phyloP scores from a whole-genome alignment of 2,113 vertebrate genomes.

The Mastomys coucha region DNA sequence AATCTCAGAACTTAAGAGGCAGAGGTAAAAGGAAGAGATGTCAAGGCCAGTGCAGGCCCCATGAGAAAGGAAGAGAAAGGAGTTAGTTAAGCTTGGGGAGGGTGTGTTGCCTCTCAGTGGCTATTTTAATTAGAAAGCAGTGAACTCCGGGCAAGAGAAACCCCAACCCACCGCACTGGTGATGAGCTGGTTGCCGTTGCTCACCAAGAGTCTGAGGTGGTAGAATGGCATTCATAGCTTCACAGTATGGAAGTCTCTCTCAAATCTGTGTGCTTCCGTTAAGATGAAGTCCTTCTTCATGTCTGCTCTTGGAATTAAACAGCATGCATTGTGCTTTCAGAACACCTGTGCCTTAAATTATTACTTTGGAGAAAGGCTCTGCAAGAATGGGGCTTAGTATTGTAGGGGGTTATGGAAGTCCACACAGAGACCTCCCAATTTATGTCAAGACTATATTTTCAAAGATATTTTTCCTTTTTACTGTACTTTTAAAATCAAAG shows the following conservation, averaged over 20 bases:
- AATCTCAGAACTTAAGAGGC: not conserved
- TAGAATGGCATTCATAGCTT: not conserved
- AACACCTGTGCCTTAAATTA: constrained; percentile 91
- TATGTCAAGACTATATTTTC: constrained; percentile 99
- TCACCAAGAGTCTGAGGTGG: not conserved
- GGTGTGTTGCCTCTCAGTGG: constrained; percentile 24
- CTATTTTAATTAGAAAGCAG: constrained; percentile 42
- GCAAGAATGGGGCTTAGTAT: constrained; percentile 98
- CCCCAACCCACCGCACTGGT: not conserved
- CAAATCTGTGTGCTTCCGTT: constrained; percentile 77
- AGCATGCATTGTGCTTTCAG: constrained; percentile 90
- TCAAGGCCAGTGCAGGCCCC: not conserved
- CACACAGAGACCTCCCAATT: constrained; percentile 98
- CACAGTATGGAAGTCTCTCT: constrained; percentile 75
- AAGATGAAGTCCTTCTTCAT: constrained; percentile 70
- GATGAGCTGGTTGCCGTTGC: not conserved
- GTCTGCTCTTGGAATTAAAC: constrained; percentile 82
- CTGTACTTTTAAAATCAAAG: constrained; percentile 62
- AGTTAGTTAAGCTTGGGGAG: not conserved
- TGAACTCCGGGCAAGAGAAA: constrained; percentile 12
- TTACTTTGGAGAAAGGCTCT: constrained; percentile 96
- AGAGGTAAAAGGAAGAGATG: not conserved
- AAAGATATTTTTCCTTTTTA: constrained; percentile 90
- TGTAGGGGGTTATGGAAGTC: constrained; percentile 96
- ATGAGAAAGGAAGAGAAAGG: not conserved